Evolutionary conservation across 2,797 vertebrate species (phyloP).

Genomic region (Austrolebias charrua): DNA sequence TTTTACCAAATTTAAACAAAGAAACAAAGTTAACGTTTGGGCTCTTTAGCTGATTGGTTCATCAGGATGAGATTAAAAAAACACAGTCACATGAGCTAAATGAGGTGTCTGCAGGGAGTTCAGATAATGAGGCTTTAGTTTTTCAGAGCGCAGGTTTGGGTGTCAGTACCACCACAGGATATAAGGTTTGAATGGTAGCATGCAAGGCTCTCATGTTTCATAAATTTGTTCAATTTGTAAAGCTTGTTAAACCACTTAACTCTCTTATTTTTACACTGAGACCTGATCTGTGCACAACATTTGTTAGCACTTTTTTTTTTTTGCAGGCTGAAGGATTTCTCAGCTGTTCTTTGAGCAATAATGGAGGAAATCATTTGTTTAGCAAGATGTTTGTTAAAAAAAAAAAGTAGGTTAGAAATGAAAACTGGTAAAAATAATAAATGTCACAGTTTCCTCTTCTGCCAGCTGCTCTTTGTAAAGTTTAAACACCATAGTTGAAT

Average conservation of each 20-base stretch:
- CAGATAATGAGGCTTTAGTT: slow-evolving; percentile 62
- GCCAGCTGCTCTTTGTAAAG: not conserved
- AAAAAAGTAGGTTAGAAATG: slow-evolving; percentile 21
- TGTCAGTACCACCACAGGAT: slow-evolving; percentile 51
- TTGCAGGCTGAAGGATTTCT: slow-evolving; percentile 53
- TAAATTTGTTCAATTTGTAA: slow-evolving; percentile 25
- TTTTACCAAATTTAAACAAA: too few relatives aligned
- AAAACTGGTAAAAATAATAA: slow-evolving; percentile 13
- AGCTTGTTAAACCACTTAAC: slow-evolving; percentile 28
- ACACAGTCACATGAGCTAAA: slow-evolving; percentile 61
- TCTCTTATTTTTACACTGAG: slow-evolving; percentile 43
- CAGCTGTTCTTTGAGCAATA: slow-evolving; percentile 63
- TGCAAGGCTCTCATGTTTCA: slow-evolving; percentile 40
- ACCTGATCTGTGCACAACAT: slow-evolving; percentile 26
- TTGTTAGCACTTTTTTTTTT: slow-evolving; percentile 28
- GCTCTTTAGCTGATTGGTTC: slow-evolving; percentile 24
- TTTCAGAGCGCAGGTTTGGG: slow-evolving; percentile 43
- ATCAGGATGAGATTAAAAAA: slow-evolving; percentile 24
- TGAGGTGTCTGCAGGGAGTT: slow-evolving; percentile 58
- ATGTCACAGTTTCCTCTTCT: not conserved
- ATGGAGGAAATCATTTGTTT: slow-evolving; percentile 66
- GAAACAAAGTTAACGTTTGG: slow-evolving; percentile 14
- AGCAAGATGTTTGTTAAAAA: slow-evolving; percentile 35
- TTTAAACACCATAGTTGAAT: slow-evolving; percentile 3
- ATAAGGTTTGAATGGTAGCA: slow-evolving; percentile 45